phyloP scores from a whole-genome alignment of 2,888 invertebrate species.

The Andricus curvator region DNA sequence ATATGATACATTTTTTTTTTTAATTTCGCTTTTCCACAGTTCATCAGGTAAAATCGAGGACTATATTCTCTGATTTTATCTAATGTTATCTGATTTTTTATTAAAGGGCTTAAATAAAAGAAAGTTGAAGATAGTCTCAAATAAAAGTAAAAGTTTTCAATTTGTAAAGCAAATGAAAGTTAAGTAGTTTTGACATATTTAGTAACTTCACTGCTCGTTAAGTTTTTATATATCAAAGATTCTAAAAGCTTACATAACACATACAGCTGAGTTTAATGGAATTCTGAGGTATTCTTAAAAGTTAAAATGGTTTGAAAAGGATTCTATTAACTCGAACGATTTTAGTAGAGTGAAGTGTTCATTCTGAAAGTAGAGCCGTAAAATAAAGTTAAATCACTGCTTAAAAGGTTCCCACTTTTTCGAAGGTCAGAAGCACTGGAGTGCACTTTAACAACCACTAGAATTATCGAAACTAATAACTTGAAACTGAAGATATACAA shows the following conservation, averaged over 20 bases:
- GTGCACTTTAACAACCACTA: not conserved
- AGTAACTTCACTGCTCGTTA: conserved; percentile 11
- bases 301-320: conserved; percentile 32
- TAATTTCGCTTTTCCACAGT: too few relatives aligned
- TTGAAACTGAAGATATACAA: not conserved
- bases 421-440: not conserved
- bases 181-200: not conserved
- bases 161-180: not conserved
- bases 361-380: conserved; percentile 22
- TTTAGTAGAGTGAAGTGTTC: conserved; percentile 27
- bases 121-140: too few relatives aligned
- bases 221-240: conserved; percentile 16
- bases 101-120: too few relatives aligned
- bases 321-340: conserved; percentile 35
- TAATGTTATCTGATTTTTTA: too few relatives aligned
- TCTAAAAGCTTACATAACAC: not conserved
- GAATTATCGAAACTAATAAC: not conserved
- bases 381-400: conserved; percentile 30
- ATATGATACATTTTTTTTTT: too few relatives aligned
- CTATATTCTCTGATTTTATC: too few relatives aligned
- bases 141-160: not conserved
- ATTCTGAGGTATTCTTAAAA: conserved; percentile 28
- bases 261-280: conserved; percentile 14
- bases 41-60: too few relatives aligned
- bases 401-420: conserved; percentile 16